Percentiles rank a stretch among this genome's conserved stretches.
phyloP scores from a whole-genome alignment of 2,113 vertebrate species.

The Mobula birostris region DNA sequence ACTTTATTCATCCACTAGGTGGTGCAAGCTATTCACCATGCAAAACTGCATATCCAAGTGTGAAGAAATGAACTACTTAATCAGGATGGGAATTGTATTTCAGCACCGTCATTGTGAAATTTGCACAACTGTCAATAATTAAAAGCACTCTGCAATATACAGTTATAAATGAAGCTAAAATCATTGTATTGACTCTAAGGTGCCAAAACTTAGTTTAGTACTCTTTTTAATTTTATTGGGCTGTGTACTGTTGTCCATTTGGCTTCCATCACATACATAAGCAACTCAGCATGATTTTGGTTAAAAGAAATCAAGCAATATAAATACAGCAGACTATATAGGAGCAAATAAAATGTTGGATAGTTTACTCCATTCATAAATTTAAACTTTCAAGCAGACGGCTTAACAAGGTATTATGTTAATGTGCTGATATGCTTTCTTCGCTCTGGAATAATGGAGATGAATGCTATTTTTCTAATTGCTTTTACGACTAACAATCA shows the following conservation, averaged over 20 bases:
- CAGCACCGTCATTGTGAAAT: background rate
- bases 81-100: background rate
- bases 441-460: background rate
- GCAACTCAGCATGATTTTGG: background rate
- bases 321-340: background rate
- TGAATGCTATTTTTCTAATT: background rate
- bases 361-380: background rate
- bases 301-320: background rate
- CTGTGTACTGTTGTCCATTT: background rate
- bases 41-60: background rate
- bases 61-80: slow-evolving; percentile 16
- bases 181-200: background rate
- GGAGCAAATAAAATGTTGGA: background rate
- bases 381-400: background rate
- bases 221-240: background rate
- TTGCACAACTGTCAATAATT: background rate
- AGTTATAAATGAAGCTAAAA: background rate
- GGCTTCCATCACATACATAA: background rate
- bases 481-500: background rate
- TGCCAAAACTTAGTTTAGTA: background rate
- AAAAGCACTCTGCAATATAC: too few species aligned
- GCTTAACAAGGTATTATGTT: background rate
- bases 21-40: slow-evolving; percentile 22
- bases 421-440: background rate
- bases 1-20: slow-evolving; percentile 10